Evolutionary conservation across 2,888 invertebrate genomes (phyloP).

Genomic region (Allygus modestus): DNA sequence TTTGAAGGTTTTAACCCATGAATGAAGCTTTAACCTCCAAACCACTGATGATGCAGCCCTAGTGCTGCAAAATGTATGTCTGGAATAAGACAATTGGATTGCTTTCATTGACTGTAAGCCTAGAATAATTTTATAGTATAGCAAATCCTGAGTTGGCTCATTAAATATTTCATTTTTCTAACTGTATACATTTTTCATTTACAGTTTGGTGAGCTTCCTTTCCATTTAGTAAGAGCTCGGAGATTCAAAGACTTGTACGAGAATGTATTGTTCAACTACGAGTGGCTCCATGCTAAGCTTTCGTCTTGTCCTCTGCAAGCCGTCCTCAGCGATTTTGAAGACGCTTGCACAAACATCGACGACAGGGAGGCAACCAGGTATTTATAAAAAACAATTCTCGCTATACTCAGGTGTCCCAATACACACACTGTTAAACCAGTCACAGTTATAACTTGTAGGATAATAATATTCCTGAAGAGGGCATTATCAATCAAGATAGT

Average conservation of each 20-base stretch:
- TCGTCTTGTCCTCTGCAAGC: conserved; percentile 97
- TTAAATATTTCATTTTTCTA: too few species aligned
- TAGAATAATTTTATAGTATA: too few species aligned
- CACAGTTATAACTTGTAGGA: too few species aligned
- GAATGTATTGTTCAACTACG: conserved; percentile 97
- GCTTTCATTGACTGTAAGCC: too few species aligned
- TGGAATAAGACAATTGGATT: too few species aligned
- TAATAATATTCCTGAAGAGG: too few species aligned
- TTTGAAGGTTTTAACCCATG: too few species aligned
- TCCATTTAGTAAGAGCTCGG: conserved; percentile 93
- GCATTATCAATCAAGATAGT: too few species aligned
- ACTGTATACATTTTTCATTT: background rate
- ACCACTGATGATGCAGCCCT: too few species aligned
- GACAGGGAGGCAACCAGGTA: conserved; percentile 89
- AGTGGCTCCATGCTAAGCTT: conserved; percentile 97
- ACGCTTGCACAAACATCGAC: conserved; percentile 89
- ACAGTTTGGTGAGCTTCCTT: conserved; percentile 96
- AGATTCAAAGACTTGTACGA: conserved; percentile 94
- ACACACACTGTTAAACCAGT: background rate
- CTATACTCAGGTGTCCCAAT: background rate
- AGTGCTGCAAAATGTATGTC: too few species aligned
- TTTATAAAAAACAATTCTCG: background rate
- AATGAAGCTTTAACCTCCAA: too few species aligned
- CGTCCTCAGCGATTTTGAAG: conserved; percentile 96
- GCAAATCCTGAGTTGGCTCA: too few species aligned